A percentile compares a stretch with the other conserved stretches of the same genome.
Conservation (phyloP, 2,113 vertebrate genomes). For the Opisthocomus hoazin region DNA sequence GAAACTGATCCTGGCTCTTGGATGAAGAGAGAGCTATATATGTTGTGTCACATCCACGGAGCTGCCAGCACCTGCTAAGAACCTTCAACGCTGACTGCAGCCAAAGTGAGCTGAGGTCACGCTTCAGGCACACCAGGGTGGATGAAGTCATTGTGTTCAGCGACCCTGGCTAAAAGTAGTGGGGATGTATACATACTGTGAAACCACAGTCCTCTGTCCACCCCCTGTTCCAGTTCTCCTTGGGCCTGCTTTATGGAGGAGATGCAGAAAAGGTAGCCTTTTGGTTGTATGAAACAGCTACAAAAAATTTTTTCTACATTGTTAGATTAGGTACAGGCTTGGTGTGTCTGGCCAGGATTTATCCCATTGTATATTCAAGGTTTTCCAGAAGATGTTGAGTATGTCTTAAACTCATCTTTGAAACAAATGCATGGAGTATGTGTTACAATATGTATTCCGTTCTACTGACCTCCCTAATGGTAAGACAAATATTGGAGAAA, state of each 20-base stretch:
- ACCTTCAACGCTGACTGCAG: constrained; percentile 44
- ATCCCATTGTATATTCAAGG: neutral
- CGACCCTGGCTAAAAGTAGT: neutral
- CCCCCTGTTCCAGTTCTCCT: neutral
- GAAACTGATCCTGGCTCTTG: constrained; percentile 35
- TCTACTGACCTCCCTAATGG: neutral
- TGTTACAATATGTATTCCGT: neutral
- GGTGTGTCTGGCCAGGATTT: neutral
- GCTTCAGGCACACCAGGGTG: constrained; percentile 7
- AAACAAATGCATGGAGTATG: neutral
- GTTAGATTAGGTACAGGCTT: neutral
- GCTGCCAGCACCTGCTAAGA: constrained; percentile 61
- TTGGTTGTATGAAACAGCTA: neutral
- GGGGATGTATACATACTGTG: neutral
- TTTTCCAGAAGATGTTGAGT: neutral
- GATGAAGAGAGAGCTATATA: constrained; percentile 50
- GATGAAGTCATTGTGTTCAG: constrained; percentile 49
- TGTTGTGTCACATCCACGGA: constrained; percentile 39
- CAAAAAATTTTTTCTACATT: neutral
- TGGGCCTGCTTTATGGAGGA: neutral
- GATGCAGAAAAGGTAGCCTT: neutral
- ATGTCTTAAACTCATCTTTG: neutral
- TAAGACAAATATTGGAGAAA: neutral
- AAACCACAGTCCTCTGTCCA: neutral
- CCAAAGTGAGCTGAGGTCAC: constrained; percentile 52